A percentile compares a stretch with the other conserved stretches of the same genome.
Conservation (phyloP, 2,113 vertebrate species). For the Saccopteryx bilineata region DNA sequence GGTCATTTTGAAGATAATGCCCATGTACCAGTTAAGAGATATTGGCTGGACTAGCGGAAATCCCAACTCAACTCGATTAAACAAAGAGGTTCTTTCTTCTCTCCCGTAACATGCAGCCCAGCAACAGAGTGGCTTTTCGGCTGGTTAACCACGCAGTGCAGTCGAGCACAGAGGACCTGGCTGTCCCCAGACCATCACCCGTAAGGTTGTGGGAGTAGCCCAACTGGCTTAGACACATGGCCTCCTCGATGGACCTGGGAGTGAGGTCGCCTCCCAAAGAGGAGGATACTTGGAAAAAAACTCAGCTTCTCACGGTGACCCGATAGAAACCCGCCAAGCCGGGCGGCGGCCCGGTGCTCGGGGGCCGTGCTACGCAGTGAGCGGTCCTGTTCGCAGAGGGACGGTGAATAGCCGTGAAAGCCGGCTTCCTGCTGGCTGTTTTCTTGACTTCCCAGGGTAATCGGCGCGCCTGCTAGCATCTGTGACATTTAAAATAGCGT, state of each 20-base stretch:
- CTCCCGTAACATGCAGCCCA: rapidly evolving
- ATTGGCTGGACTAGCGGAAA: background rate
- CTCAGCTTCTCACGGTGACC: background rate
- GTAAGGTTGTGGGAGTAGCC: background rate
- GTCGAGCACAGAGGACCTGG: background rate
- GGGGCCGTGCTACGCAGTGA: rapidly evolving
- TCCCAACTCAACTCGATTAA: background rate
- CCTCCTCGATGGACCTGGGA: background rate
- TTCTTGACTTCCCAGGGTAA: background rate
- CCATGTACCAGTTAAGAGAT: background rate
- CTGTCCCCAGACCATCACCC: background rate
- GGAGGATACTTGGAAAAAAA: background rate
- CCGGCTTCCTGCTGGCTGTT: background rate
- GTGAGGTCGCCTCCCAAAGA: background rate
- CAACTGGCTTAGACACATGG: rapidly evolving
- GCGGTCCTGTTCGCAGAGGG: background rate
- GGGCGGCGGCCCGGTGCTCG: too few species aligned
- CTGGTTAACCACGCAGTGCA: background rate
- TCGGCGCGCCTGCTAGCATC: background rate
- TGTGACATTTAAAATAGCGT: background rate
- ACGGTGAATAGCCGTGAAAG: background rate
- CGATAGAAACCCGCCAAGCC: rapidly evolving
- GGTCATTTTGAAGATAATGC: background rate
- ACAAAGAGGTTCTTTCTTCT: background rate
- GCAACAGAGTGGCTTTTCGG: background rate